Evolutionary conservation across 1,140 invertebrate genomes (phyloP).

Genomic region (Saccostrea echinata): DNA sequence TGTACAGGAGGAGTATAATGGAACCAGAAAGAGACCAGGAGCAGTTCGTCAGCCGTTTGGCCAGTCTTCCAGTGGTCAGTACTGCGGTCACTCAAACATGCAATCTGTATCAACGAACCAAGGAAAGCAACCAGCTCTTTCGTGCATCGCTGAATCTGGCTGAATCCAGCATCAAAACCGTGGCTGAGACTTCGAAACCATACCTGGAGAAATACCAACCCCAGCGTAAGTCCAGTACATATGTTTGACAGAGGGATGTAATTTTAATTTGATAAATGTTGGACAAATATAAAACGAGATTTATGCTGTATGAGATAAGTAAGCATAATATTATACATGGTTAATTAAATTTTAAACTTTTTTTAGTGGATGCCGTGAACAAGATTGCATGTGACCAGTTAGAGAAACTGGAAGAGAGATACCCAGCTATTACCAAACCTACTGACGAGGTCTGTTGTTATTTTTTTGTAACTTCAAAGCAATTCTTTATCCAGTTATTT

Average conservation of each 20-base stretch:
- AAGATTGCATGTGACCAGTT: conserved; percentile 66
- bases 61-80: conserved; percentile 61
- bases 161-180: conserved; percentile 58
- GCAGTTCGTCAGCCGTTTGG: conserved; percentile 57
- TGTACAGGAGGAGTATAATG: conserved; percentile 59
- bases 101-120: conserved; percentile 60
- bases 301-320: neutral
- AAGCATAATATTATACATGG: neutral
- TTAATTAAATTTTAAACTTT: neutral
- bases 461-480: neutral
- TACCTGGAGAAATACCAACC: conserved; percentile 61
- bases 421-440: conserved; percentile 65
- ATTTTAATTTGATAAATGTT: conserved; percentile 2
- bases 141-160: conserved; percentile 58
- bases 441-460: conserved; percentile 63
- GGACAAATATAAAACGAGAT: too few relatives aligned
- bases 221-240: conserved; percentile 56
- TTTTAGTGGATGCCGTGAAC: conserved; percentile 59
- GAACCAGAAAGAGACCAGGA: conserved; percentile 50
- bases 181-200: conserved; percentile 52
- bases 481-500: neutral
- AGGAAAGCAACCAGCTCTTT: conserved; percentile 57
- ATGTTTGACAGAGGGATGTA: neutral
- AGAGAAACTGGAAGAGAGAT: conserved; percentile 66
- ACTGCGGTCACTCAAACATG: conserved; percentile 59